Evolutionary conservation across 2,797 vertebrate species (phyloP).

Genomic region (Lepus oiostolus): DNA sequence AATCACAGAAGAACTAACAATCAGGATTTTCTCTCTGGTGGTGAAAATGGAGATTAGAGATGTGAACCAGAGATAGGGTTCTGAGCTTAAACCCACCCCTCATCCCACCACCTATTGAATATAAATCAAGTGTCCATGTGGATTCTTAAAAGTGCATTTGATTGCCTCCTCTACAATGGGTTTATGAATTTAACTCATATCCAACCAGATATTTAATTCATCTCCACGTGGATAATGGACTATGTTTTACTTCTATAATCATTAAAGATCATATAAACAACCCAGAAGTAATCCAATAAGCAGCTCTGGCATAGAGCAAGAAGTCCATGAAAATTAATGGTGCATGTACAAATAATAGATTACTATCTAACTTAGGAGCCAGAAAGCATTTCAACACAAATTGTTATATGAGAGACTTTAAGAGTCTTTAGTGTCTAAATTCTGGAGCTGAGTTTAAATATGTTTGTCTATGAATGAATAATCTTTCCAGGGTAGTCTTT

Average conservation of each 20-base stretch:
- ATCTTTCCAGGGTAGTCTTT: not conserved
- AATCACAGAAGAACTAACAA: not conserved
- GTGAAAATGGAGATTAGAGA: not conserved
- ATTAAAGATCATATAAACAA: not conserved
- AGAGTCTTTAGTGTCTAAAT: not conserved
- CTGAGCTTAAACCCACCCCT: not conserved
- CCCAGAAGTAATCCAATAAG: not conserved
- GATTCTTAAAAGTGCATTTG: not conserved
- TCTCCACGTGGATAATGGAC: not conserved
- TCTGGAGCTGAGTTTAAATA: constrained; percentile 29
- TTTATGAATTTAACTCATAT: constrained; percentile 11
- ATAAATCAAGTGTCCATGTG: not conserved
- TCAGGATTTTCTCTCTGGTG: not conserved
- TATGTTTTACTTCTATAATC: constrained; percentile 3
- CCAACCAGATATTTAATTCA: not conserved
- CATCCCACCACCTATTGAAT: not conserved
- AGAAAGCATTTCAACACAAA: constrained; percentile 7
- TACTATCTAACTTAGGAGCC: not conserved
- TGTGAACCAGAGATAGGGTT: not conserved
- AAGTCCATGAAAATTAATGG: not conserved
- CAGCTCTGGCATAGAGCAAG: not conserved
- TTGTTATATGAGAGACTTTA: not conserved
- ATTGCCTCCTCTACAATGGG: not conserved
- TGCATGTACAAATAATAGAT: not conserved
- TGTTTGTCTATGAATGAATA: not conserved